Conservation (phyloP, 1,140 invertebrate genomes). For the Harpegnathos saltator region DNA sequence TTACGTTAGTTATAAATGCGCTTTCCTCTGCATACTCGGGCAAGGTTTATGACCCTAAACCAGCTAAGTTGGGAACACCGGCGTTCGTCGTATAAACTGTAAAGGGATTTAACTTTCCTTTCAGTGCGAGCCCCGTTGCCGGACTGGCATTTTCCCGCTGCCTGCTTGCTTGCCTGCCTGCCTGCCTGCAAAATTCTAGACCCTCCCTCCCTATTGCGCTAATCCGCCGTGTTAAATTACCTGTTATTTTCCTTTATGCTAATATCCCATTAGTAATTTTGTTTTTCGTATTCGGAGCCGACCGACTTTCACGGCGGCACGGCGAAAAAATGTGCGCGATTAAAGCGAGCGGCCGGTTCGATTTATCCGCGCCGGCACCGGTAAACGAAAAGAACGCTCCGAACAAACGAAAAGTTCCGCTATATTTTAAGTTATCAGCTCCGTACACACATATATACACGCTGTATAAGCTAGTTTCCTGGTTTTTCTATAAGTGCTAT, state of each 20-base stretch:
- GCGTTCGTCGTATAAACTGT: conserved; percentile 83
- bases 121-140: conserved; percentile 82
- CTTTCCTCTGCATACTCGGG: conserved; percentile 78
- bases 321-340: conserved; percentile 18
- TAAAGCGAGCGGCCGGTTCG: conserved; percentile 1
- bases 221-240: conserved; percentile 69
- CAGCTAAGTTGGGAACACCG: conserved; percentile 82
- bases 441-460: not conserved
- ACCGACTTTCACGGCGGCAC: not conserved
- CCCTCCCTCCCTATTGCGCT: conserved; percentile 69
- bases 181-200: conserved; percentile 75
- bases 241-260: conserved; percentile 69
- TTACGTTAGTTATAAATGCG: conserved; percentile 84
- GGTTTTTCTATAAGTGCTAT: not conserved
- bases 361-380: not conserved
- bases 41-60: conserved; percentile 83
- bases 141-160: conserved; percentile 74
- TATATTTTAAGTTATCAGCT: not conserved
- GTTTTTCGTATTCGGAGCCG: conserved; percentile 5
- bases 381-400: conserved; percentile 15
- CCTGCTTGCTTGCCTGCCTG: conserved; percentile 60
- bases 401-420: not conserved
- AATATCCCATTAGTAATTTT: conserved; percentile 71
- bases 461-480: not conserved
- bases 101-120: conserved; percentile 85